Evolutionary conservation across 2,797 vertebrate genomes (phyloP).

Genomic region (Lithobates sylvaticus): DNA sequence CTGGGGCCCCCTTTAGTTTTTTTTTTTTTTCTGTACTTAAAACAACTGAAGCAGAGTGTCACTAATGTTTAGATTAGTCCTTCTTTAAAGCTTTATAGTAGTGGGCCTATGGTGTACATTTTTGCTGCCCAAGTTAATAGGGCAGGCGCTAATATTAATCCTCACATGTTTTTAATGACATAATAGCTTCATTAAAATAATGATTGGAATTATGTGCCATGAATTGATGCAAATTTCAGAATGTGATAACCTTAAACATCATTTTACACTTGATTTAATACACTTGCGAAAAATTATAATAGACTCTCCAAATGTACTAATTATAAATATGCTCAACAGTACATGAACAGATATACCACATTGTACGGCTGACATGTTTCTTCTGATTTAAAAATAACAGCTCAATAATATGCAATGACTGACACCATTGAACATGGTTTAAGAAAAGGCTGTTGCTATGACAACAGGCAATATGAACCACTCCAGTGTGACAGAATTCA

Average conservation of each 20-base stretch:
- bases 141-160: neutral
- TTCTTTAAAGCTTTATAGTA: neutral
- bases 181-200: neutral
- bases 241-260: neutral
- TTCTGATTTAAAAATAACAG: slow-evolving; percentile 9
- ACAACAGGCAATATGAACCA: slow-evolving; percentile 50
- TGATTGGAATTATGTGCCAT: neutral
- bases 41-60: neutral
- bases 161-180: neutral
- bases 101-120: neutral
- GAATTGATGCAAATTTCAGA: neutral
- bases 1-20: no score
- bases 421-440: neutral
- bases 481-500: slow-evolving; percentile 55
- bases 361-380: slow-evolving; percentile 2
- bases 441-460: slow-evolving; percentile 13
- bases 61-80: neutral
- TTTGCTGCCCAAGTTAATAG: neutral
- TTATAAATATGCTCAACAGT: neutral
- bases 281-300: neutral
- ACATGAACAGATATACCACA: neutral
- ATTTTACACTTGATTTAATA: neutral
- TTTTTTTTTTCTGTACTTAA: neutral
- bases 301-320: neutral
- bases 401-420: neutral